Percentiles rank a stretch among this genome's conserved stretches.
phyloP scores from a whole-genome alignment of 2,888 invertebrate species.

The Eutolmus rufibarbis region DNA sequence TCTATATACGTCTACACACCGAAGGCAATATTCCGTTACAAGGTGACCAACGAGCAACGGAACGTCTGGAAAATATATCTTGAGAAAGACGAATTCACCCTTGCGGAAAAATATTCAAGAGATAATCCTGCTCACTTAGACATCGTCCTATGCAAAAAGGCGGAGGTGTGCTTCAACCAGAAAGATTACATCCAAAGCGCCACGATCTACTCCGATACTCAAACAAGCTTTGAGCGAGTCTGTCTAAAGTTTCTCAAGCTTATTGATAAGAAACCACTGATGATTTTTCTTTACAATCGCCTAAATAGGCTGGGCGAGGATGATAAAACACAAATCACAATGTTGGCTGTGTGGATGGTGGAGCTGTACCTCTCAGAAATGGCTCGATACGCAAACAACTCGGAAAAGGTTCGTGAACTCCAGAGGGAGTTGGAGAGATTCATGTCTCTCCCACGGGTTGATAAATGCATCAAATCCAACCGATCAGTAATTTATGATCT shows the following conservation, averaged over 20 bases:
- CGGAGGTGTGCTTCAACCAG: conserved; percentile 81
- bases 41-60: conserved; percentile 82
- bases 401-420: conserved; percentile 64
- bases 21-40: conserved; percentile 84
- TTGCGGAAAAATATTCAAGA: conserved; percentile 84
- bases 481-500: conserved; percentile 86
- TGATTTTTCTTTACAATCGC: conserved; percentile 85
- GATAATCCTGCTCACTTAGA: conserved; percentile 83
- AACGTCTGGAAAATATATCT: conserved; percentile 90
- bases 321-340: conserved; percentile 88
- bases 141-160: conserved; percentile 85
- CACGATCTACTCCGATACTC: conserved; percentile 85
- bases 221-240: conserved; percentile 92
- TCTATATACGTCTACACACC: conserved; percentile 89
- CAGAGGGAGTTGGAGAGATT: conserved; percentile 83
- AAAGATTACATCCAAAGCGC: conserved; percentile 85
- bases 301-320: conserved; percentile 73
- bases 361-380: conserved; percentile 91
- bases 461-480: conserved; percentile 81
- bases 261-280: conserved; percentile 83
- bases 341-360: conserved; percentile 93
- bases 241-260: conserved; percentile 88
- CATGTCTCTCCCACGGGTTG: conserved; percentile 73
- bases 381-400: conserved; percentile 63
- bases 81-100: conserved; percentile 82